These are phyloP conservation scores for Amphiprion clarkii DNA, from an alignment of 2,797 vertebrate genomes.

Conservation along the genomic window DNA sequence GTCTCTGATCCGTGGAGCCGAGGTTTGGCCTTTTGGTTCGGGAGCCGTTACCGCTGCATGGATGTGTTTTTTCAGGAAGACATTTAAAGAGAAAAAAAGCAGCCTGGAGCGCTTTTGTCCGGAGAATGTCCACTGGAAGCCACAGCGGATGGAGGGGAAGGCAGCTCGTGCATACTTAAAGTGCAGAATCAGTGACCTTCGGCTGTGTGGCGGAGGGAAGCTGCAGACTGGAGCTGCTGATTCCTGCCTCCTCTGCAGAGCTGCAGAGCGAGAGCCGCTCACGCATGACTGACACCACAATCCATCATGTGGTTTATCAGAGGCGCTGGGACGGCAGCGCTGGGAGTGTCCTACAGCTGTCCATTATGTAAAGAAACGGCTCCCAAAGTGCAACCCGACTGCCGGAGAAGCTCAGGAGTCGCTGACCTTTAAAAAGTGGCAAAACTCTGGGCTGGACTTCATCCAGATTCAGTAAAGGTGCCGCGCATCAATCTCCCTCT, in stretches of 20 bases:
- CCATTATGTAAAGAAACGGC: conserved; percentile 66
- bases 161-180: not conserved
- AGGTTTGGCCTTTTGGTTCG: not conserved
- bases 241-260: conserved; percentile 38
- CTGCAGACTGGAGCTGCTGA: conserved; percentile 36
- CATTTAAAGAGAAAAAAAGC: not conserved
- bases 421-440: conserved; percentile 63
- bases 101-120: not conserved
- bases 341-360: conserved; percentile 71
- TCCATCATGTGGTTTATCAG: conserved; percentile 76
- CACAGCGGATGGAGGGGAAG: not conserved
- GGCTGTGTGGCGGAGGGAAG: conserved; percentile 4
- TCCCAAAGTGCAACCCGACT: conserved; percentile 26
- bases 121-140: not conserved
- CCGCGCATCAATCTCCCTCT: conserved; percentile 36
- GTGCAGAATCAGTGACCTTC: not conserved
- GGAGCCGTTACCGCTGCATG: not conserved
- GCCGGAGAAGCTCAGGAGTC: conserved; percentile 36
- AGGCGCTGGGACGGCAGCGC: conserved; percentile 59
- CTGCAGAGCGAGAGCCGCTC: conserved; percentile 56
- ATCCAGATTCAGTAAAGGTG: conserved; percentile 36
- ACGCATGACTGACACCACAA: conserved; percentile 69
- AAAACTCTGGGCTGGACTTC: conserved; percentile 41
- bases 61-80: not conserved
- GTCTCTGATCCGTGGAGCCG: not conserved